Evolutionary conservation across 2,113 vertebrate species (phyloP).

Genomic region (Loxodonta africana): DNA sequence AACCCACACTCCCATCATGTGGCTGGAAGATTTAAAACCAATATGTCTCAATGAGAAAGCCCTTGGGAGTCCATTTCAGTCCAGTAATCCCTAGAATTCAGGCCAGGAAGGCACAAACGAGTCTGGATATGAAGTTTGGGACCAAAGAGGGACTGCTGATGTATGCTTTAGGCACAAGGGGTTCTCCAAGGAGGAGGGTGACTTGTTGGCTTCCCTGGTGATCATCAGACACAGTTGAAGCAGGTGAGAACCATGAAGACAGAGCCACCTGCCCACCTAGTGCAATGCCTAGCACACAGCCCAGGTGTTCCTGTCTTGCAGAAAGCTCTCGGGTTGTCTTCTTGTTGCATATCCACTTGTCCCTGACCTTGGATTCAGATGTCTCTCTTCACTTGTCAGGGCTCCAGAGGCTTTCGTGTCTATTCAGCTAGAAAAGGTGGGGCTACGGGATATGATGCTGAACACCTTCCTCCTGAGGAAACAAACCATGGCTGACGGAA

Average conservation of each 20-base stretch:
- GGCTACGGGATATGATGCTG: constrained; percentile 87
- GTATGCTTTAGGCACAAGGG: not conserved
- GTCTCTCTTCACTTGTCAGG: constrained; percentile 77
- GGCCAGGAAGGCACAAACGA: not conserved
- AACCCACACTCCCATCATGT: not conserved
- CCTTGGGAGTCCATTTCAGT: not conserved
- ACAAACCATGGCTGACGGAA: constrained; percentile 71
- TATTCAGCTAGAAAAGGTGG: constrained; percentile 89
- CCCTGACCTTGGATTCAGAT: not conserved
- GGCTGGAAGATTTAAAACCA: not conserved
- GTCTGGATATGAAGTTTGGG: not conserved
- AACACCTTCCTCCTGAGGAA: constrained; percentile 87
- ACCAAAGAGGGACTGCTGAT: not conserved
- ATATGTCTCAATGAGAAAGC: not conserved
- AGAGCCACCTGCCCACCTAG: not conserved
- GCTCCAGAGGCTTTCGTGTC: constrained; percentile 89
- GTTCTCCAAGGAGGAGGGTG: not conserved
- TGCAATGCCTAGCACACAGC: rapidly evolving
- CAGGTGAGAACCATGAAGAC: not conserved
- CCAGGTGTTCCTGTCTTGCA: not conserved
- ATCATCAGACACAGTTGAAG: not conserved
- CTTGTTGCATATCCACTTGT: not conserved
- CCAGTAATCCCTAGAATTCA: not conserved
- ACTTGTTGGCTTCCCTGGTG: too few relatives aligned
- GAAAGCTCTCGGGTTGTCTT: not conserved